Percentiles rank a stretch among this genome's conserved stretches.
phyloP scores from a whole-genome alignment of 2,113 vertebrate genomes.

The Psophia crepitans region DNA sequence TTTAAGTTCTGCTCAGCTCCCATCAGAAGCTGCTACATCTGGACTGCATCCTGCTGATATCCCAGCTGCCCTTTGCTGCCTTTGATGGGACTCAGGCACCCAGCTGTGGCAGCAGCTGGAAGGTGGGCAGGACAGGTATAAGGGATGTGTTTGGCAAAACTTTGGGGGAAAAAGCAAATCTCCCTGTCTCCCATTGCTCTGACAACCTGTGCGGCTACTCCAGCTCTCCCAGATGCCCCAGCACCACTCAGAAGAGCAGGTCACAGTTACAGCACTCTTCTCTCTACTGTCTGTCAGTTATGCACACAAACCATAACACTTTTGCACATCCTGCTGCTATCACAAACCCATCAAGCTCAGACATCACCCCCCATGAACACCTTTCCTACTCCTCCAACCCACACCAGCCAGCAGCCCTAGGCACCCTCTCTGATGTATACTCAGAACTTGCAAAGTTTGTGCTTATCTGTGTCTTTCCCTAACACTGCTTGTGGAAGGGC shows the following conservation, averaged over 20 bases:
- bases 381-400: not conserved
- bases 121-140: not conserved
- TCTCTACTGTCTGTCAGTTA: not conserved
- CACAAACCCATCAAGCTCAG: not conserved
- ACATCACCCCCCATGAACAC: accelerated
- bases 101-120: not conserved
- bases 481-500: not conserved
- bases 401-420: not conserved
- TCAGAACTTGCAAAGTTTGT: not conserved
- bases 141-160: not conserved
- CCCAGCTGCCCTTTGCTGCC: not conserved
- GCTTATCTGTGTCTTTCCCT: not conserved
- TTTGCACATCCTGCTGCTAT: not conserved
- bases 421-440: not conserved
- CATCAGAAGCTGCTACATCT: not conserved
- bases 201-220: not conserved
- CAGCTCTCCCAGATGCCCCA: accelerated
- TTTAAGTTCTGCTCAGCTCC: not conserved
- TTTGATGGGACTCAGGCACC: not conserved
- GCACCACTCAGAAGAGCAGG: not conserved
- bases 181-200: not conserved
- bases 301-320: not conserved
- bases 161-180: not conserved
- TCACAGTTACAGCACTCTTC: not conserved
- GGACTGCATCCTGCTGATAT: not conserved